Conservation (phyloP, 92 coral and sea anemone species). For the Micromussa lordhowensis region DNA sequence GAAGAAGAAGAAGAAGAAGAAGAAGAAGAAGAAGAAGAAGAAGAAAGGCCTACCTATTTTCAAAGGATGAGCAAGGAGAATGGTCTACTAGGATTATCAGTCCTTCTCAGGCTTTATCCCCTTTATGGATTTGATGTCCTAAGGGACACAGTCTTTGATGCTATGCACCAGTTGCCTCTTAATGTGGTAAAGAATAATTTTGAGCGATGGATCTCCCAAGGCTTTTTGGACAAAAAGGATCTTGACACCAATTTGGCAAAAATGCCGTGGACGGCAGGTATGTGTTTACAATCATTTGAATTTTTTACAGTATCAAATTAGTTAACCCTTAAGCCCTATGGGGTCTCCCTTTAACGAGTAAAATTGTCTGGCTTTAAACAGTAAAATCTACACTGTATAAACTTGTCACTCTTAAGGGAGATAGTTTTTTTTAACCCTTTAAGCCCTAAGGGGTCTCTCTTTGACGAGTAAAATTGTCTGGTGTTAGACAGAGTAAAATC, state of each 20-base stretch:
- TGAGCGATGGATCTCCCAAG: constrained; percentile 38
- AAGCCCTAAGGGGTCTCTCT: too few species aligned
- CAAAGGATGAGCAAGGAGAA: constrained; percentile 62
- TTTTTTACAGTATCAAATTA: background rate
- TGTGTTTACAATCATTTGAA: too few species aligned
- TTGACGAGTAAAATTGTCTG: too few species aligned
- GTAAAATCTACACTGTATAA: too few species aligned
- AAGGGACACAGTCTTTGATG: constrained; percentile 76
- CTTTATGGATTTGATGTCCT: constrained; percentile 66
- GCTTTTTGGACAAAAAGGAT: constrained; percentile 9
- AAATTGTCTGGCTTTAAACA: too few species aligned
- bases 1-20: too few species aligned
- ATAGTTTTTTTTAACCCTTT: too few species aligned
- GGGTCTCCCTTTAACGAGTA: too few species aligned
- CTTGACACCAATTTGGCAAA: constrained; percentile 38
- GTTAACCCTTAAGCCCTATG: too few species aligned
- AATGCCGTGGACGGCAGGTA: constrained; percentile 69
- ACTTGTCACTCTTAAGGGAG: too few species aligned
- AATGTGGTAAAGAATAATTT: constrained; percentile 64
- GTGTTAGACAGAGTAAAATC: too few species aligned
- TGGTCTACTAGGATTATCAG: constrained; percentile 63
- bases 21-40: too few species aligned
- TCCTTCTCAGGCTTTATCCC: constrained; percentile 58
- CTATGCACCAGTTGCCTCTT: constrained; percentile 72
- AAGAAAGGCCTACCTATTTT: constrained; percentile 65